These are phyloP conservation scores for Pediacus dermestoides DNA, from an alignment of 2,888 invertebrate genomes.

Conservation along the genomic window DNA sequence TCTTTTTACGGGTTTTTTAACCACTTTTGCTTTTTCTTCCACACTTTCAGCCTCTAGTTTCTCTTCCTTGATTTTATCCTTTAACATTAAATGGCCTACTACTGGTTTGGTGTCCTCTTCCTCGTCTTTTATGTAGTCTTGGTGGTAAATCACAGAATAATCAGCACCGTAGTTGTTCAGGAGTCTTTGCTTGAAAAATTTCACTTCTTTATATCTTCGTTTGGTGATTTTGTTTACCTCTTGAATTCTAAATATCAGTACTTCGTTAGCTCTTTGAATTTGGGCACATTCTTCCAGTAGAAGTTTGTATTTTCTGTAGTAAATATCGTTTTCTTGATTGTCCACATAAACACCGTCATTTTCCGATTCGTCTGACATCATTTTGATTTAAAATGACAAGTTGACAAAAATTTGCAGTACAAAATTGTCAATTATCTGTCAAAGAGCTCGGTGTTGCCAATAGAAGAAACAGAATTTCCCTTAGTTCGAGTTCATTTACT, in stretches of 20 bases:
- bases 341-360: constrained; percentile 53
- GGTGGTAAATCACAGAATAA: constrained; percentile 52
- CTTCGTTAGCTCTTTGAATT: constrained; percentile 73
- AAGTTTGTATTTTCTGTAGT: constrained; percentile 70
- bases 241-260: constrained; percentile 68
- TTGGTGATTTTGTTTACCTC: constrained; percentile 67
- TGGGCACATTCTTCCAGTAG: constrained; percentile 71
- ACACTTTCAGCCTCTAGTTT: constrained; percentile 32
- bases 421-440: too few species aligned
- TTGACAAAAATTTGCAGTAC: too few species aligned
- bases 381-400: too few species aligned
- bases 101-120: constrained; percentile 54
- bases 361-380: constrained; percentile 61
- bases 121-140: constrained; percentile 42
- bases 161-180: constrained; percentile 67
- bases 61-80: constrained; percentile 43
- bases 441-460: too few species aligned
- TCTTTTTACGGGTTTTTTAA: constrained; percentile 53
- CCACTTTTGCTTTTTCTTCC: constrained; percentile 33
- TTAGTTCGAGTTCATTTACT: too few species aligned
- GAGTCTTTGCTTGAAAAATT: constrained; percentile 64
- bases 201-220: constrained; percentile 65
- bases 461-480: too few species aligned
- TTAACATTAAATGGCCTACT: constrained; percentile 30
- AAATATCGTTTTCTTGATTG: constrained; percentile 61